phyloP scores from a whole-genome alignment of 2,113 vertebrate genomes.

The Uria aalge region DNA sequence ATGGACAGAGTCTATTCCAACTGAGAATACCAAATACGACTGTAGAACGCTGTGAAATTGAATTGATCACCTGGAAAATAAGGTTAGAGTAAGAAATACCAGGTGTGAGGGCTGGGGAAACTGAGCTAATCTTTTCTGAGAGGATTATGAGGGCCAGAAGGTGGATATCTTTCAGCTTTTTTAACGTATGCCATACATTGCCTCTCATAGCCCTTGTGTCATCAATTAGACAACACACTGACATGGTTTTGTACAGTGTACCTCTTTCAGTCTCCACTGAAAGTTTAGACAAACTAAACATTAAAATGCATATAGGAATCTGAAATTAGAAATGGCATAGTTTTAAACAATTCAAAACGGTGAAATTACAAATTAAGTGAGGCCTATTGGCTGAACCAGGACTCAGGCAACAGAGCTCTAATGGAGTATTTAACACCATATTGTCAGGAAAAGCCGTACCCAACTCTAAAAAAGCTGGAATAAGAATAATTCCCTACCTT shows the following conservation, averaged over 20 bases:
- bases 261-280: too few relatives aligned
- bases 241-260: background rate
- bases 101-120: constrained; percentile 14
- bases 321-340: background rate
- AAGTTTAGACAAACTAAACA: background rate
- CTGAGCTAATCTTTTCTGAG: constrained; percentile 15
- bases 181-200: background rate
- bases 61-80: constrained; percentile 71
- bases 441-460: background rate
- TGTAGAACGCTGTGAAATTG: constrained; percentile 46
- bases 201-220: background rate
- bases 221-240: background rate
- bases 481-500: background rate
- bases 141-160: background rate
- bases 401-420: background rate
- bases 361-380: background rate
- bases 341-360: background rate
- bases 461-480: background rate
- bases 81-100: constrained; percentile 29
- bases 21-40: constrained; percentile 5
- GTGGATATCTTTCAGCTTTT: background rate
- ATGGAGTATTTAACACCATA: background rate
- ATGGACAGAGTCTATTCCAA: constrained; percentile 28
- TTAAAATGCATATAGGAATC: background rate
- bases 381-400: background rate